Evolutionary conservation across 2,797 vertebrate genomes (phyloP).

Genomic region (Myotis planiceps): DNA sequence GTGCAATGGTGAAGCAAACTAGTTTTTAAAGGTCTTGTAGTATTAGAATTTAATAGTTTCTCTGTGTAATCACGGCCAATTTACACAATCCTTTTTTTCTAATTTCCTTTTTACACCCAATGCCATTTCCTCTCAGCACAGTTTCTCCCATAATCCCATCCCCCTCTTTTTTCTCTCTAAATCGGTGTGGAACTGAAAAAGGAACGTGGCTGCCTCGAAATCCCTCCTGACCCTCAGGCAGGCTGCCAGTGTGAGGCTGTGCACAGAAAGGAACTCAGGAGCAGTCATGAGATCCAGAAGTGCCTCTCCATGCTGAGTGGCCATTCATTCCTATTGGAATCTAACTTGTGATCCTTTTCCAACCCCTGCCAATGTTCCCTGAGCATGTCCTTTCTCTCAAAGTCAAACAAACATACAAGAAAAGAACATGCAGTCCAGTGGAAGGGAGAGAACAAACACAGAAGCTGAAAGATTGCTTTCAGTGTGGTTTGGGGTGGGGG

Average conservation of each 20-base stretch:
- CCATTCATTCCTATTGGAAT: constrained; percentile 51
- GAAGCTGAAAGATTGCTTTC: constrained; percentile 34
- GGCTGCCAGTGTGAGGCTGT: background rate
- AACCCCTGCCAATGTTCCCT: constrained; percentile 26
- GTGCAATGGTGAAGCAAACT: background rate
- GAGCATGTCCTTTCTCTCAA: constrained; percentile 39
- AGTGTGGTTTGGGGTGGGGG: background rate
- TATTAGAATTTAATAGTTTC: background rate
- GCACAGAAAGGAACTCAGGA: background rate
- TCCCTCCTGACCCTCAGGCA: constrained; percentile 54
- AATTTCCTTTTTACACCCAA: background rate
- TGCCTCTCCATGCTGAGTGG: constrained; percentile 8
- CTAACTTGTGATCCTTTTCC: background rate
- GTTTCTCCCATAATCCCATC: background rate
- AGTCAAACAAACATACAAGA: constrained; percentile 50
- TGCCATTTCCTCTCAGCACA: background rate
- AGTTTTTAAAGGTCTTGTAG: background rate
- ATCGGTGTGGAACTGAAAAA: background rate
- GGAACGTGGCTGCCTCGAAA: background rate
- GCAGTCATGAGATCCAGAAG: background rate
- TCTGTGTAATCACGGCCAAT: background rate
- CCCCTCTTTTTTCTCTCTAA: background rate
- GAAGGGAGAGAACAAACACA: constrained; percentile 41
- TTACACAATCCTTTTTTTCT: background rate
- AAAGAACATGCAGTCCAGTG: background rate